A percentile compares a stretch with the other conserved stretches of the same genome.
Conservation (phyloP, 2,797 vertebrate species). For the Danionella dracula region DNA sequence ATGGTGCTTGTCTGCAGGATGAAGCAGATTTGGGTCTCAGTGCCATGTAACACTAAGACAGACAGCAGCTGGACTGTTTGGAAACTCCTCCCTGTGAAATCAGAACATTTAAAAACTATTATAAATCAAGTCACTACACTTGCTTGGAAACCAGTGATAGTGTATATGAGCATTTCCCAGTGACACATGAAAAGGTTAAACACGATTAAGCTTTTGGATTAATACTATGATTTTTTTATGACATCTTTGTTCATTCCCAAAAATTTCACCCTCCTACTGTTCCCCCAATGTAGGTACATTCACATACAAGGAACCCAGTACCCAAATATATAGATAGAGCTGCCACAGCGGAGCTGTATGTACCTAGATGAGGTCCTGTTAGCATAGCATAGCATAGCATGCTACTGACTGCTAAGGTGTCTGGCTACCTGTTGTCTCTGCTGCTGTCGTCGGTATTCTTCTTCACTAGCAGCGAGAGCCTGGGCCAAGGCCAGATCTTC, state of each 20-base stretch:
- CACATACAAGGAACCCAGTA: neutral
- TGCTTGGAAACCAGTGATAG: no score
- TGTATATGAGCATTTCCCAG: no score
- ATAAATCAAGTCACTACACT: constrained; percentile 15
- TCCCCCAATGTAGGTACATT: no score
- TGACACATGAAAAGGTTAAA: no score
- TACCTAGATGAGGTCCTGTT: constrained; percentile 63
- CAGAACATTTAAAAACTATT: neutral
- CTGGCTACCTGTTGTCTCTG: constrained; percentile 79
- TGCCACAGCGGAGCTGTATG: constrained; percentile 27
- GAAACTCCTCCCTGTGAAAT: constrained; percentile 60
- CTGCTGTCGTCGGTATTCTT: constrained; percentile 74
- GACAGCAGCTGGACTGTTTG: constrained; percentile 68
- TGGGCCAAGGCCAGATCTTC: constrained; percentile 80
- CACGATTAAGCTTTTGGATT: no score
- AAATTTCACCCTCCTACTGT: no score
- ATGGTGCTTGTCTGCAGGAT: constrained; percentile 41
- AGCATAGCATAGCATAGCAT: constrained; percentile 62
- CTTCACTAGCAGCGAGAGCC: constrained; percentile 77
- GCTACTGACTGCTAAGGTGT: constrained; percentile 67
- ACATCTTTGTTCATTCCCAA: no score
- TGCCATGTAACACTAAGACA: constrained; percentile 58
- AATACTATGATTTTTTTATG: no score
- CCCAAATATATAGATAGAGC: neutral
- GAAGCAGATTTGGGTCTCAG: constrained; percentile 12